Evolutionary conservation across 2,113 vertebrate species (phyloP), one percentile per base, ranked within the genome.

Genomic region (Paraplagusia blochii): DNA sequence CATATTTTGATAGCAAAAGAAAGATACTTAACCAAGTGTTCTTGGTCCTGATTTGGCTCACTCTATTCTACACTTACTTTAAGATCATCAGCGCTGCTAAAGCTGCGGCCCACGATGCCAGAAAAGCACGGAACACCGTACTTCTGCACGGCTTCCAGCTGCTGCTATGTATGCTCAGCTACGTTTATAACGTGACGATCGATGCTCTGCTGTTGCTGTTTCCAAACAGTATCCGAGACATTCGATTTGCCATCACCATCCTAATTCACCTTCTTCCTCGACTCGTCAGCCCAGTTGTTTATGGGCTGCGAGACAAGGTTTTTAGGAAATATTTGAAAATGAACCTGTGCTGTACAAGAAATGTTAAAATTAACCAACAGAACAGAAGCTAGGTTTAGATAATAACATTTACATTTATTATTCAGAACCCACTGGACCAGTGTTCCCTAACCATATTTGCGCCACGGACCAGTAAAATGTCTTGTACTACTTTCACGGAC

Each of bases 41-140:
- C 8, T 7, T 88, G 6, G 15, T 60, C 4, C 4, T 80, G 0
- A 78, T 90, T 6, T 88, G 86, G 85, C 0, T 82, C 0, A 55
- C 18, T 5, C 63, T 90, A 7, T 50, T 84, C 16, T 88, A 64
- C 46, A 69, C 76, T 0, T 89, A 87, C 64, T 13, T 85, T 43
- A 79, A 18, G 5, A 85, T 90, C 4, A 16, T 88, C 10, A 81
- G 77, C 13, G 69, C 84, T 1, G 86, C 72, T 8, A 68, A 72
- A 18, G 19, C 66, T 1, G 72, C 79, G 0, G 77, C 36, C 48
- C 62, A 45, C 7, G 70, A 89, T 2, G 72, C 74, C 3, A 81
- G 19, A 6, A 90, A 88, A 15, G 90, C 90, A 10, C 66, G 69
- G 44, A 86, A 80, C 44, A 91, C 90, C 8, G 76, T 91, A 33